A percentile compares a stretch with the other conserved stretches of the same genome.
phyloP scores from a whole-genome alignment of 30 jellyfish, hydroid and myxozoan genomes.

The Turritopsis rubra region DNA sequence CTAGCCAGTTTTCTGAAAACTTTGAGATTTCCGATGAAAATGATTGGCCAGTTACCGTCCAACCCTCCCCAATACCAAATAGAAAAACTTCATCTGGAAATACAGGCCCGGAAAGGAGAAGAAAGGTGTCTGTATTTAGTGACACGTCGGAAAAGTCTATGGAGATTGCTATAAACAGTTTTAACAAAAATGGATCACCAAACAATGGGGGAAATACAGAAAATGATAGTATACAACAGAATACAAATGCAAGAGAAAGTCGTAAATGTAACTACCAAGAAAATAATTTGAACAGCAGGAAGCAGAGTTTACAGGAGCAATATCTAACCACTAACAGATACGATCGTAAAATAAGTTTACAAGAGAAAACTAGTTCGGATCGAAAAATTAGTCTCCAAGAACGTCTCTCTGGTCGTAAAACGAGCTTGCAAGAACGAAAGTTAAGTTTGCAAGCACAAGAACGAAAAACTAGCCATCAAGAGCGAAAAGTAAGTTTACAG shows the following conservation, averaged over 20 bases:
- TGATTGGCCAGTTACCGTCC: neutral
- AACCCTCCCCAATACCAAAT: neutral
- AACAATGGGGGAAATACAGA: neutral
- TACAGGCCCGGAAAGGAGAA: neutral
- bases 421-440: conserved; percentile 17
- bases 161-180: neutral
- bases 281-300: neutral
- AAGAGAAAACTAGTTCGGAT: neutral
- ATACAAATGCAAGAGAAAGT: no score
- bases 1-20: neutral
- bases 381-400: conserved; percentile 17
- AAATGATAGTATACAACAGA: neutral
- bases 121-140: conserved; percentile 6
- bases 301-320: neutral
- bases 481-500: neutral
- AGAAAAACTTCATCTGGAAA: neutral
- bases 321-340: neutral
- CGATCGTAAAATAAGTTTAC: conserved; percentile 6
- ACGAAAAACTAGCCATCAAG: neutral
- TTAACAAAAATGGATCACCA: neutral
- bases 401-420: neutral
- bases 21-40: neutral
- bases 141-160: conserved; percentile 12
- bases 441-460: conserved; percentile 12
- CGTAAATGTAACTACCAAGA: conserved; percentile 10